Evolutionary conservation across 2,113 vertebrate species (phyloP).

Genomic region (Agapornis roseicollis): DNA sequence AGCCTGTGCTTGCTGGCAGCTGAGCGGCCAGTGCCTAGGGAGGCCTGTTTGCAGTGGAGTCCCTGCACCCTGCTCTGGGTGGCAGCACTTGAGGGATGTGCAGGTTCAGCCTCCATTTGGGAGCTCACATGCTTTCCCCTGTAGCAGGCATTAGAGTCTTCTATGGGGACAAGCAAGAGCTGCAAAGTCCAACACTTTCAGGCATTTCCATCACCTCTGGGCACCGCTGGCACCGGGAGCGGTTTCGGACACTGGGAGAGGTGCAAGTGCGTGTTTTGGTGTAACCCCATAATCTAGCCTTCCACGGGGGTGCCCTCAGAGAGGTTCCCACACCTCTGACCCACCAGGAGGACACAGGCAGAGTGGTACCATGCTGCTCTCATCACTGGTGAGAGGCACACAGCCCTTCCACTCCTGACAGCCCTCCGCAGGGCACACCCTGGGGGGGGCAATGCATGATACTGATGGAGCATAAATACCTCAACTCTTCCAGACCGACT

Average conservation of each 20-base stretch:
- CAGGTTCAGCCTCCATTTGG: accelerated
- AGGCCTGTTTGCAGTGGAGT: not conserved
- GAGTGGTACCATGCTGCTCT: not conserved
- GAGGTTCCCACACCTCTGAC: not conserved
- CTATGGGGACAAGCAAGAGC: not conserved
- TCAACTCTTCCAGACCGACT: constrained; percentile 27
- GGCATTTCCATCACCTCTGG: accelerated
- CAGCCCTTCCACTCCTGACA: not conserved
- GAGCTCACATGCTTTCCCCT: accelerated
- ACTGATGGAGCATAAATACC: constrained; percentile 60
- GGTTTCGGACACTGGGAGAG: not conserved
- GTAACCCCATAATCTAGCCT: not conserved
- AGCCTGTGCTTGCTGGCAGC: not conserved
- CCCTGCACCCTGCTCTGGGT: accelerated
- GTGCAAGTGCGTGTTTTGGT: not conserved
- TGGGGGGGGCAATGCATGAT: not conserved
- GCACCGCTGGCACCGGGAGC: accelerated
- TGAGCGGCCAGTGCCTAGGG: not conserved
- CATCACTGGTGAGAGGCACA: not conserved
- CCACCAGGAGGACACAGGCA: not conserved
- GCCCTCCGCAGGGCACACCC: accelerated
- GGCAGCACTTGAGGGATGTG: not conserved
- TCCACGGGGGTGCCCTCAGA: not conserved
- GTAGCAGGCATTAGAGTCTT: not conserved
- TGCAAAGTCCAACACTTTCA: not conserved